Conservation (phyloP, 2,113 vertebrate genomes). For the Notarius quadriscutis region DNA sequence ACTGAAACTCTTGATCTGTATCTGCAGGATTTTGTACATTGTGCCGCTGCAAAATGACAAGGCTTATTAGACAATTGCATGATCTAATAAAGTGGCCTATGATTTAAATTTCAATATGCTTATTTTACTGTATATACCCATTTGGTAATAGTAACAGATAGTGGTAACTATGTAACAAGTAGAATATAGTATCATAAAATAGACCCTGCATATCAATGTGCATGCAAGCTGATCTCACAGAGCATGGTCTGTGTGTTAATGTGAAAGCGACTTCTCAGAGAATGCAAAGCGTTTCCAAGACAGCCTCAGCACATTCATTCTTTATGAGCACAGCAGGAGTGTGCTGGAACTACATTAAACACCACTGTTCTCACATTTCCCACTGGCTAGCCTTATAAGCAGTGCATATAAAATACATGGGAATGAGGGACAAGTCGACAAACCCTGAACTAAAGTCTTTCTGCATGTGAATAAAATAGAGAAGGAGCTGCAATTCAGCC, state of each 20-base stretch:
- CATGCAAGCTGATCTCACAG: constrained; percentile 1
- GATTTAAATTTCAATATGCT: no score
- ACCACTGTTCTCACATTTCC: constrained; percentile 32
- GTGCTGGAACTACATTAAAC: constrained; percentile 52
- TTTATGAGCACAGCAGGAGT: constrained; percentile 55
- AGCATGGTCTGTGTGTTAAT: constrained; percentile 48
- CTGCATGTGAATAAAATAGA: neutral
- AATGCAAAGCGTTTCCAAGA: constrained; percentile 45
- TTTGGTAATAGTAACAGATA: neutral
- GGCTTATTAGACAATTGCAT: neutral
- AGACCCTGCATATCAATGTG: neutral
- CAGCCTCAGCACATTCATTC: constrained; percentile 58
- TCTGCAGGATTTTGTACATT: neutral
- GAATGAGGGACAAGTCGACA: neutral
- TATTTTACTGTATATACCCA: neutral
- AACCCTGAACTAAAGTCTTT: neutral
- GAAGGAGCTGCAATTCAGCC: neutral
- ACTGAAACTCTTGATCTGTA: neutral
- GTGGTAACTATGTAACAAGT: neutral
- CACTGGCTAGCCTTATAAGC: neutral
- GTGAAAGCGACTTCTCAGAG: constrained; percentile 39
- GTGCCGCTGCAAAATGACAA: neutral
- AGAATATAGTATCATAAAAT: neutral
- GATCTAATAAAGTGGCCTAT: neutral
- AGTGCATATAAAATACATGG: neutral